Evolutionary conservation across 2,113 vertebrate species (phyloP).

Genomic region (Hyperopisus bebe): DNA sequence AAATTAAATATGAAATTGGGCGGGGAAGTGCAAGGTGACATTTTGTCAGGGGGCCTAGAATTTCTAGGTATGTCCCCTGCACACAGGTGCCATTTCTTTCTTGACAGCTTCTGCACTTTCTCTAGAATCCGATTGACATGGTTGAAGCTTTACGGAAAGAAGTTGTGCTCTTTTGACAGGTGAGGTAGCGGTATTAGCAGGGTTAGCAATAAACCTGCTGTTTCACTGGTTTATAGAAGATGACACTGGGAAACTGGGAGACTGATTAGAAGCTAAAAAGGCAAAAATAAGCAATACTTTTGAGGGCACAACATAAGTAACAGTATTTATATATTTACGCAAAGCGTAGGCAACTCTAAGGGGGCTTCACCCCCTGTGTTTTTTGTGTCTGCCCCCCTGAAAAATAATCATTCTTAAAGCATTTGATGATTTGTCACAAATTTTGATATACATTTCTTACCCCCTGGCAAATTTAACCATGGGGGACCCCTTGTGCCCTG

Average conservation of each 20-base stretch:
- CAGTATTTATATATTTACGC: not conserved
- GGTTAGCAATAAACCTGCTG: not conserved
- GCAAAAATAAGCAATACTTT: not conserved
- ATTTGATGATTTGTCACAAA: not conserved
- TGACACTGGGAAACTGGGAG: not conserved
- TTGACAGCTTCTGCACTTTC: not conserved
- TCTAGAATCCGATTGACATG: not conserved
- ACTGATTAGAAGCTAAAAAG: not conserved
- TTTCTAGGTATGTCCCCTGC: too few species aligned
- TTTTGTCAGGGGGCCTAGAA: too few species aligned
- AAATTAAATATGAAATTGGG: not conserved
- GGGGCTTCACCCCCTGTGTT: not conserved
- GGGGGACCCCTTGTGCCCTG: not conserved
- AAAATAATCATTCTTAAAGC: not conserved
- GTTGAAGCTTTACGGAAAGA: not conserved
- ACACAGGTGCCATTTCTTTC: not conserved
- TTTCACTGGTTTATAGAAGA: not conserved
- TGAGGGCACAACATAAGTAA: not conserved
- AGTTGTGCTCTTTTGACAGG: not conserved
- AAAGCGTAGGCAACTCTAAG: not conserved
- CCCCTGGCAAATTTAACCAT: not conserved
- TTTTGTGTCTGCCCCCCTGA: not conserved
- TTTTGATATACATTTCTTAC: not conserved
- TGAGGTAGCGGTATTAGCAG: not conserved
- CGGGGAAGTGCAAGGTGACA: not conserved